Evolutionary conservation across 2,113 vertebrate species (phyloP).

Genomic region (Rhombomys opimus): DNA sequence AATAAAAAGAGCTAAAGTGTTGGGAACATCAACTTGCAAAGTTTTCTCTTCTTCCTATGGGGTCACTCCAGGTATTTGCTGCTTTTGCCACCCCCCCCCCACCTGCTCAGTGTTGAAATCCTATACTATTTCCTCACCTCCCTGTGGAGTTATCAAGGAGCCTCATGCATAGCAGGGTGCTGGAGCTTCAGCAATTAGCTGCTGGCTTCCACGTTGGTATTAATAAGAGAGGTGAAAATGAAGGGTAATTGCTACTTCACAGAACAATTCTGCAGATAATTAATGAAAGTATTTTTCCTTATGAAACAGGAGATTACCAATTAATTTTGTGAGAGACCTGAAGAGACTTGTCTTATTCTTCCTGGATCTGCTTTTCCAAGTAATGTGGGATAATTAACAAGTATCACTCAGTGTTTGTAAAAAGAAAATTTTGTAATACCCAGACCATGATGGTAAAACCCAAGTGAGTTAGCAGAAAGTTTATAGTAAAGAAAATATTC

Average conservation of each 20-base stretch:
- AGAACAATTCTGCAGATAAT: conserved; percentile 48
- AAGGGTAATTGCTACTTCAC: conserved; percentile 48
- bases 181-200: neutral
- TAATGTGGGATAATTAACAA: conserved; percentile 1
- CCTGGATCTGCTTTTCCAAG: conserved; percentile 3
- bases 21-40: neutral
- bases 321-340: conserved; percentile 45
- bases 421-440: neutral
- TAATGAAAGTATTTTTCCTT: conserved; percentile 43
- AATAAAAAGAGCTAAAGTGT: neutral
- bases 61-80: neutral
- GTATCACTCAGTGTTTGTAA: neutral
- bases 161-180: too few species aligned
- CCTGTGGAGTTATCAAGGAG: neutral
- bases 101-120: neutral
- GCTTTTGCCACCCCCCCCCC: accelerated
- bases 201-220: neutral
- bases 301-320: conserved; percentile 25
- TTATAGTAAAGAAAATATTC: conserved; percentile 1
- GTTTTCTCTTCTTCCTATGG: neutral
- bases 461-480: neutral
- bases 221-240: conserved; percentile 43
- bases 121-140: neutral
- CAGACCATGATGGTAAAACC: neutral
- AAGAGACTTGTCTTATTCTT: conserved; percentile 1